phyloP scores from a whole-genome alignment of 64 coral and sea anemone species.

The Orbicella faveolata region DNA sequence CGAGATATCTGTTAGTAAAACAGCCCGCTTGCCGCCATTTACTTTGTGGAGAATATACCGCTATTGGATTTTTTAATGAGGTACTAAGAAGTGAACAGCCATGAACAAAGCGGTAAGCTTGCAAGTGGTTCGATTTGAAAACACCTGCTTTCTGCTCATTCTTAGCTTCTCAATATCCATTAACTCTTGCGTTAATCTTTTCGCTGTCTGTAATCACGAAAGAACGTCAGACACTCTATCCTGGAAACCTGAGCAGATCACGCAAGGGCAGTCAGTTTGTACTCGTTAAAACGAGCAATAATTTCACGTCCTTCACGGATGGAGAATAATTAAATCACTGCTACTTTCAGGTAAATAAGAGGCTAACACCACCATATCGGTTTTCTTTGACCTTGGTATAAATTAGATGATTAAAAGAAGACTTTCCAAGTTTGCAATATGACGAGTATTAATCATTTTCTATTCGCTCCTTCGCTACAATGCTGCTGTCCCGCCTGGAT shows the following conservation, averaged over 20 bases:
- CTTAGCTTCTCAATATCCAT: background rate
- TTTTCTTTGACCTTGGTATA: conserved; percentile 23
- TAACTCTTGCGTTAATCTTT: conserved; percentile 6
- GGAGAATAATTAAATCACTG: background rate
- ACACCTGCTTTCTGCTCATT: background rate
- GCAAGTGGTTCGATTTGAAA: background rate
- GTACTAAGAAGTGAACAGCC: too few species aligned
- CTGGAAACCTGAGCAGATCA: background rate
- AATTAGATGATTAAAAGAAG: conserved; percentile 13
- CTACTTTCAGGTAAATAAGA: conserved; percentile 2
- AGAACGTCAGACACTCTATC: too few species aligned
- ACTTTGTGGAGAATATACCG: background rate
- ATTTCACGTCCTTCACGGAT: background rate
- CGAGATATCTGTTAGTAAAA: background rate
- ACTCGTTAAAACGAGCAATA: background rate
- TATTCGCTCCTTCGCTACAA: conserved; percentile 1
- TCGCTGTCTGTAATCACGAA: background rate
- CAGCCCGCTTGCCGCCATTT: background rate
- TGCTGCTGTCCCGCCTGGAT: background rate
- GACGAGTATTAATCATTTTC: background rate
- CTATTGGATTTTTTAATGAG: background rate
- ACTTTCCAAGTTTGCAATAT: background rate
- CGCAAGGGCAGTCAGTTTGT: background rate
- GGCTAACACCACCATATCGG: conserved; percentile 4
- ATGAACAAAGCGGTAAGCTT: background rate